Conservation (phyloP, 2,113 vertebrate species). For the Pampusana beccarii region DNA sequence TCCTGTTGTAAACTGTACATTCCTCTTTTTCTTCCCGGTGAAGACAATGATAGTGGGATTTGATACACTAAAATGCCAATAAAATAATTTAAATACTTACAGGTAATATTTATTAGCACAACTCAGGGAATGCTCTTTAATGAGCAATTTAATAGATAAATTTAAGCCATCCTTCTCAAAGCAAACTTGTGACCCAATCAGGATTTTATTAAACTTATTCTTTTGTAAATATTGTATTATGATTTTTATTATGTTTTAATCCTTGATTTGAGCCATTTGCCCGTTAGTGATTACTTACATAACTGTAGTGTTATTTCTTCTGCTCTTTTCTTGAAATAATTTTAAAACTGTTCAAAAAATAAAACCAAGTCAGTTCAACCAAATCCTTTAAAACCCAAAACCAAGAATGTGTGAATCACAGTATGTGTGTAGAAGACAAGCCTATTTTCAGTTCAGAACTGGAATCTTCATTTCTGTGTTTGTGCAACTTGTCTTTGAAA, state of each 20-base stretch:
- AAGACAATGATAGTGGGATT: background rate
- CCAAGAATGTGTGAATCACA: background rate
- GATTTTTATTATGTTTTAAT: background rate
- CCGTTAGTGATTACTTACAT: background rate
- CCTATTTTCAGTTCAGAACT: background rate
- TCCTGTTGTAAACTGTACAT: background rate
- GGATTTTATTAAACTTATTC: background rate
- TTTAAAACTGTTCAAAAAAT: background rate
- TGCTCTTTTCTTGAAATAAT: background rate
- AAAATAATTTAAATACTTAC: background rate
- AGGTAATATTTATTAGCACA: background rate
- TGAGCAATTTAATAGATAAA: background rate
- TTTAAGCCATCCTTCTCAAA: background rate
- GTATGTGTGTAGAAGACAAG: background rate
- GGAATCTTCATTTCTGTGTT: conserved; percentile 10
- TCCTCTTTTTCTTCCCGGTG: background rate
- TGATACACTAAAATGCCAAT: background rate
- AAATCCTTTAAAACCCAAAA: background rate
- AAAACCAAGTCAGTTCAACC: background rate
- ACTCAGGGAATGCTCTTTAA: background rate
- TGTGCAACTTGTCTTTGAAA: conserved; percentile 11
- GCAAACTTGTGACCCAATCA: background rate
- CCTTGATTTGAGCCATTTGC: background rate
- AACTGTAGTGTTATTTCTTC: background rate
- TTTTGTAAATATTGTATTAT: background rate